Evolutionary conservation across 2,113 vertebrate species (phyloP).

Genomic region (Plestiodon gilberti): DNA sequence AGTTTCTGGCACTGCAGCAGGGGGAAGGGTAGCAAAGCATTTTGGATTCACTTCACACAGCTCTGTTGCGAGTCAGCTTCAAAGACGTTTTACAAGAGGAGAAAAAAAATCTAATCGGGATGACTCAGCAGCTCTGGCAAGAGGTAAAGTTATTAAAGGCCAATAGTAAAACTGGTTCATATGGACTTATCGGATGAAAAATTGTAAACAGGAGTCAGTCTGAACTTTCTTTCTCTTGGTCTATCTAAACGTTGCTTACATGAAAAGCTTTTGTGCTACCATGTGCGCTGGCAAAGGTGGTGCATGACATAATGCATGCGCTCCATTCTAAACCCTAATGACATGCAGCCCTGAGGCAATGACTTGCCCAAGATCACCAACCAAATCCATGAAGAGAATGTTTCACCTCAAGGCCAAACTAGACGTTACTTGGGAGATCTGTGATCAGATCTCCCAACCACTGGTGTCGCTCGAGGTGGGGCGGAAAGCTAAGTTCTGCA

Average conservation of each 20-base stretch:
- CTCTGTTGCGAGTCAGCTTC: neutral
- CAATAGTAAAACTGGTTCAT: neutral
- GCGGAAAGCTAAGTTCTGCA: too few species aligned
- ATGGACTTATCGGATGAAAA: too few species aligned
- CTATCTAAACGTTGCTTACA: neutral
- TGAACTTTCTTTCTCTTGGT: neutral
- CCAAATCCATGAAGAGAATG: neutral
- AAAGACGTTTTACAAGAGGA: neutral
- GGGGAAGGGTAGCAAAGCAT: neutral
- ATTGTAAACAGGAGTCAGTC: neutral
- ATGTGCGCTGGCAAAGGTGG: too few species aligned
- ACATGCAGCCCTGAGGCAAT: neutral
- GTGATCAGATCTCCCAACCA: too few species aligned
- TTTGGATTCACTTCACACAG: conserved; percentile 10
- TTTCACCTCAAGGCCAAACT: too few species aligned
- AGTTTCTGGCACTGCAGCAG: neutral
- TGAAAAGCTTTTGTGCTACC: neutral
- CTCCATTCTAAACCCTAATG: too few species aligned
- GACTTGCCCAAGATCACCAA: neutral
- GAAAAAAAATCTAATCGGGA: neutral
- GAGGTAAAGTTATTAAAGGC: neutral
- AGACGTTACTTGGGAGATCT: too few species aligned
- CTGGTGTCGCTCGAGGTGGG: too few species aligned
- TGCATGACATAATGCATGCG: too few species aligned
- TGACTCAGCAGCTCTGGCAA: neutral